Evolutionary conservation across 2,797 vertebrate genomes (phyloP), one percentile per base, ranked within the genome.

Genomic region (Phoxinus dragarum): DNA sequence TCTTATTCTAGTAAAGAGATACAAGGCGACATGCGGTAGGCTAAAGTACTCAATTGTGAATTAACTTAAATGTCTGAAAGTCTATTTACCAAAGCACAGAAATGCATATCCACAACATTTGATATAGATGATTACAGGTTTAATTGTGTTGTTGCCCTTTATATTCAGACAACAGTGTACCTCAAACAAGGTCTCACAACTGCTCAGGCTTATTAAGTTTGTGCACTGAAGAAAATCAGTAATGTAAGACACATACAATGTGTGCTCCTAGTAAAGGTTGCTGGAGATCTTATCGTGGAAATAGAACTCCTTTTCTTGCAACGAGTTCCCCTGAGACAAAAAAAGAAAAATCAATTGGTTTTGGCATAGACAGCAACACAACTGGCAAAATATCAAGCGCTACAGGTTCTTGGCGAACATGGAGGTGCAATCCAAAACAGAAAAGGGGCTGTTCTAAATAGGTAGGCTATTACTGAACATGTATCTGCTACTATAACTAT

Each of bases 331-430:
- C 87, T 84, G 82, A 90, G 77, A 90, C 59, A 75, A 67, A 86
- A 88, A 89, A 86, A 90, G 90, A 6, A 71, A 69, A 78, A 71
- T 92, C 90, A 90, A 88, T 71, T 81, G 80, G 67, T 44, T 81
- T 81, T 59, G 80, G 86, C 73, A 59, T 85, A 85, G 87, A 86
- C 89, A 88, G 88, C 90, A 54, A 19, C 90, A 93, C 88, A 88
- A 89, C 69, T 94, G 93, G 93, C 92, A 87, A 73, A 80, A 76
- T 87, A 89, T 92, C 94, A 94, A 92, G 85, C 69, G 80, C 89
- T 19, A 52, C 94, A 95, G 93, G 94, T 95, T 94, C 92, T 88
- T 90, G 91, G 89, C 89, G 88, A 84, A 94, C 91, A 93, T 17
- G 27, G 40, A 84, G 81, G 86, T 73, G 75, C 88, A 86, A 71